These are phyloP conservation scores for Daboia siamensis DNA, from an alignment of 2,113 vertebrate species.

Conservation along the genomic window DNA sequence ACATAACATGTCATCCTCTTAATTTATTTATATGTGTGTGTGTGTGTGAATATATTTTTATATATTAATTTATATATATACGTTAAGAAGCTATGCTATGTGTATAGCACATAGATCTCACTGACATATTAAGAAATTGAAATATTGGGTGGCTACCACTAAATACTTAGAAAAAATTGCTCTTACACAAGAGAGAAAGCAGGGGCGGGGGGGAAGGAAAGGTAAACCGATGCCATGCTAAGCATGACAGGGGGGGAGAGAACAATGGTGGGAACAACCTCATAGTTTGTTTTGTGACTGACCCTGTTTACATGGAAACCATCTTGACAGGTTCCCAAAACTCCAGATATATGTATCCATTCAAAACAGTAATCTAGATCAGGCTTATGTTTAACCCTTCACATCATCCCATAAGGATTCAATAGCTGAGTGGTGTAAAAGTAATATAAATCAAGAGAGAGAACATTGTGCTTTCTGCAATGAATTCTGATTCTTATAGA, in stretches of 20 bases:
- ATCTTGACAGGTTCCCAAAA: not conserved
- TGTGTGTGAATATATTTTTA: too few species aligned
- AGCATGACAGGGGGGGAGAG: not conserved
- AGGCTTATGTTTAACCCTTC: not conserved
- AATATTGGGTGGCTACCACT: not conserved
- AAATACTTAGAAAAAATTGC: not conserved
- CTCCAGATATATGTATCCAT: not conserved
- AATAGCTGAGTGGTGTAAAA: not conserved
- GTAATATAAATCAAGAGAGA: not conserved
- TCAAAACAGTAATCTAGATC: not conserved
- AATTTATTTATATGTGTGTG: too few species aligned
- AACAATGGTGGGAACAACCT: not conserved
- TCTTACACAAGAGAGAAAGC: not conserved
- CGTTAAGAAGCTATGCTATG: not conserved
- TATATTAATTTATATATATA: too few species aligned
- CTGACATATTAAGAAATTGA: too few species aligned
- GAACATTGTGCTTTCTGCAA: not conserved
- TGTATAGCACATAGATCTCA: not conserved
- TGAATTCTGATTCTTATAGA: not conserved
- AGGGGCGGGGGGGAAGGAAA: not conserved
- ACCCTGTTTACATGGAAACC: not conserved
- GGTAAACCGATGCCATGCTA: not conserved
- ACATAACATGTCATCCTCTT: too few species aligned
- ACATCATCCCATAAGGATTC: not conserved
- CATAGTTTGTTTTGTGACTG: not conserved